Evolutionary conservation across 2,888 invertebrate species (phyloP), one percentile per base, ranked within the genome.

Genomic region (Calameuta filiformis): DNA sequence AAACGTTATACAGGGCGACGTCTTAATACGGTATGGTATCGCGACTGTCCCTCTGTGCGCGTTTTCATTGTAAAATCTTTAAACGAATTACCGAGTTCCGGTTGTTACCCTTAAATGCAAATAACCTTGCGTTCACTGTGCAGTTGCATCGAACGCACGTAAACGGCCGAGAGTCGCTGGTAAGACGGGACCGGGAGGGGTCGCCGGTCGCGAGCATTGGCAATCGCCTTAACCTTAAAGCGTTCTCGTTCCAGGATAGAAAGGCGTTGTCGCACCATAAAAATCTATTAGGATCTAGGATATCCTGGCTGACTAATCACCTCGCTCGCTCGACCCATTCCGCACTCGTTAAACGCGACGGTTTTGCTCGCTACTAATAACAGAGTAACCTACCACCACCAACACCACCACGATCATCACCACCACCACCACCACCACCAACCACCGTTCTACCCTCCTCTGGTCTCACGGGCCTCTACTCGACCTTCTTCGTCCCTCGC

Each of bases 261-360:
- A 71, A 71, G 71, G 71, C 71, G 34, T 31, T 23, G 4, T 31
- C 31, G 31, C 71, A 0, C 31, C 33, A 71, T 71, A 71, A 71
- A 71, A 31, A 12, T 71, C 71, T 71, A 33, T 31, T 31, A 71
- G 71, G 71, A 71, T 71, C 31, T 71, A 23, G 71, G 34, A 71
- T 71, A 71, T 71, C 71, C 71, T 34, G 56, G 56, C 56, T 56
- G 56, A 56, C 56, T 56, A 56, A 56, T 56, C 56, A 56, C 56
- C 56, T 56, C 23, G 23, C 9, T 56, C 56, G 23, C 56, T 56
- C 23, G 56, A 56, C 56, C 23, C 6, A 9, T 9, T 56, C 23
- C 23, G 56, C 23, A 23, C 56, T 56, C 23, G 56, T 56, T 9
- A 9, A 56, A 56, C 23, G 56, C 56, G 23, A 56, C 56, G 56